These are phyloP conservation scores for Xerus inauris DNA, from an alignment of 2,113 vertebrate genomes.

Conservation along the genomic window DNA sequence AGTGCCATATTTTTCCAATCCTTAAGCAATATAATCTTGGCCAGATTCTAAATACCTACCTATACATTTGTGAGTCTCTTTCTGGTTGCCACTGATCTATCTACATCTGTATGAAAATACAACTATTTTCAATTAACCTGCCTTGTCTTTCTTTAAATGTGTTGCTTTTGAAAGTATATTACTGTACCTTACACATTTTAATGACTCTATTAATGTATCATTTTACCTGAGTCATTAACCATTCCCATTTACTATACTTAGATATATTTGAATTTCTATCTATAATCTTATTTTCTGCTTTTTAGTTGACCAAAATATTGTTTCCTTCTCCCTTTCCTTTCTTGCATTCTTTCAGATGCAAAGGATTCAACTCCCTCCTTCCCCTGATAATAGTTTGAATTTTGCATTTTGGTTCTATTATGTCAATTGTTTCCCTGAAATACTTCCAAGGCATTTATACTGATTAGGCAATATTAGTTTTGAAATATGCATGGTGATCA, in stretches of 20 bases:
- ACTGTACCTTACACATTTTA: background rate
- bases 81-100: background rate
- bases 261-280: background rate
- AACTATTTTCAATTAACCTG: background rate
- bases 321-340: background rate
- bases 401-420: background rate
- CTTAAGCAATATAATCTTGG: background rate
- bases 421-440: background rate
- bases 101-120: background rate
- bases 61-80: background rate
- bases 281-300: background rate
- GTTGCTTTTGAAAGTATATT: background rate
- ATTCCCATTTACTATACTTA: background rate
- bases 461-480: background rate
- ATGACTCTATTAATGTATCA: background rate
- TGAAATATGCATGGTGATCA: background rate
- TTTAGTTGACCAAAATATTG: background rate
- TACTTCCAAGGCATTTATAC: background rate
- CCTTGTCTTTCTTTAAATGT: background rate
- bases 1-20: background rate
- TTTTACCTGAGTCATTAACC: background rate
- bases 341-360: background rate
- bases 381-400: background rate
- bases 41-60: background rate
- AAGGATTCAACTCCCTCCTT: background rate